Evolutionary conservation across 2,888 invertebrate genomes (phyloP), one percentile per base, ranked within the genome.

Genomic region (Andrena minutula): DNA sequence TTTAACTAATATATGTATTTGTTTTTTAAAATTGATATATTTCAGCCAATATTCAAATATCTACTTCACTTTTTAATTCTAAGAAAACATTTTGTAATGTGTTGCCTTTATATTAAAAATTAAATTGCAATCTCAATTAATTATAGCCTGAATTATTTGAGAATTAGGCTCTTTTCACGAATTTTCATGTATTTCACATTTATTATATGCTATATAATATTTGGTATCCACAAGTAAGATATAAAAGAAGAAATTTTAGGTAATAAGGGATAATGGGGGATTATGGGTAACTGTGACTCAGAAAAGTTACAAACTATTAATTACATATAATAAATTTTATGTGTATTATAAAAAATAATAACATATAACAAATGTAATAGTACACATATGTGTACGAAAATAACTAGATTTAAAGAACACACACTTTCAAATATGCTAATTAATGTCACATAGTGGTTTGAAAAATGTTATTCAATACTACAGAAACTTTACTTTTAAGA

Each of bases 241-340:
- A 47, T 26, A 35, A 51, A 70, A 26, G 12, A 60, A 47, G 35
- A 82, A 6, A 69, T 73, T 58, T 41, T 35, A 41, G 12, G 49
- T 58, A 65, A 64, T 49, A 63, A 68, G 61, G 10, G 26, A 49
- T 65, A 76, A 28, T 41, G 16, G 30, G 32, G 32, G 30, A 69
- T 53, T 69, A 26, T 23, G 8, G 32, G 51, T 69, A 60, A 30
- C 8, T 73, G 20, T 49, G 23, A 23, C 16, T 51, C 41, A 77
- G 8, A 53, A 23, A 69, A 12, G 12, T 28, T 53, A 70, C 8
- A 32, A 30, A 69, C 16, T 56, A 82, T 47, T 10, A 23, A 73
- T 81, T 61, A 30, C 28, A 51, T 64, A 49, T 64, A 58, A 47
- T 77, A 71, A 49, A 73, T 79, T 41, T 66, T 35, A 75, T 32